phyloP scores from a whole-genome alignment of 1,140 invertebrate genomes.

The Meteorus sp. region DNA sequence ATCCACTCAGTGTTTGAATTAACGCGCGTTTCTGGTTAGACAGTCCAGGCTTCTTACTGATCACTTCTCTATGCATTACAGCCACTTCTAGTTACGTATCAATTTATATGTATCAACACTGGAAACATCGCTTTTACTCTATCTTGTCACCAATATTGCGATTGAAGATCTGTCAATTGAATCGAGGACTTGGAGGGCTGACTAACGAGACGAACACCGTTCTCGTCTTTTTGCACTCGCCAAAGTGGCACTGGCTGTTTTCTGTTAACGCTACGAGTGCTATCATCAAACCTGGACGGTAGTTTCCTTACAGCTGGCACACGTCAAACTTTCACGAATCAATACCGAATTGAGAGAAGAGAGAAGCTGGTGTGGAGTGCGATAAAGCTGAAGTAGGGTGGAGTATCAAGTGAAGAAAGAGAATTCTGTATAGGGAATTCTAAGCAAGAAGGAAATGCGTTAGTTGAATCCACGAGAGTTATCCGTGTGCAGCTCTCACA shows the following conservation, averaged over 20 bases:
- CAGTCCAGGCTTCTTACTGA: too few relatives aligned
- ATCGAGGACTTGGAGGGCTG: neutral
- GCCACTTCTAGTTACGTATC: too few relatives aligned
- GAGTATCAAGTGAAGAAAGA: neutral
- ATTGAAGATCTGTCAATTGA: neutral
- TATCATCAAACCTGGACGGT: constrained; percentile 2
- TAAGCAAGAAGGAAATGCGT: constrained; percentile 2
- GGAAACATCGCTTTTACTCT: too few relatives aligned
- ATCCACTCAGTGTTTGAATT: too few relatives aligned
- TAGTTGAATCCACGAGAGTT: neutral
- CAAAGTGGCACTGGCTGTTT: constrained; percentile 19
- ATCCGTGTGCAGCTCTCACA: constrained; percentile 8
- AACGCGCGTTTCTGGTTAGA: too few relatives aligned
- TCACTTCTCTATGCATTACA: too few relatives aligned
- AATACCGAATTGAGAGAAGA: neutral
- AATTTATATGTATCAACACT: too few relatives aligned
- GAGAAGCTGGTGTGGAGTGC: neutral
- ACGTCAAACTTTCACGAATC: constrained; percentile 23
- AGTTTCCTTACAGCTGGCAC: constrained; percentile 18
- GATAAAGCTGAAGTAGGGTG: neutral
- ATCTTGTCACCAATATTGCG: constrained; percentile 7
- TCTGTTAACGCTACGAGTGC: constrained; percentile 15
- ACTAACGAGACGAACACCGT: constrained; percentile 27
- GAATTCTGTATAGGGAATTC: constrained; percentile 1
- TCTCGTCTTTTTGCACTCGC: constrained; percentile 15